Conservation (phyloP, 2,113 vertebrate genomes). For the Bubalus kerabau region DNA sequence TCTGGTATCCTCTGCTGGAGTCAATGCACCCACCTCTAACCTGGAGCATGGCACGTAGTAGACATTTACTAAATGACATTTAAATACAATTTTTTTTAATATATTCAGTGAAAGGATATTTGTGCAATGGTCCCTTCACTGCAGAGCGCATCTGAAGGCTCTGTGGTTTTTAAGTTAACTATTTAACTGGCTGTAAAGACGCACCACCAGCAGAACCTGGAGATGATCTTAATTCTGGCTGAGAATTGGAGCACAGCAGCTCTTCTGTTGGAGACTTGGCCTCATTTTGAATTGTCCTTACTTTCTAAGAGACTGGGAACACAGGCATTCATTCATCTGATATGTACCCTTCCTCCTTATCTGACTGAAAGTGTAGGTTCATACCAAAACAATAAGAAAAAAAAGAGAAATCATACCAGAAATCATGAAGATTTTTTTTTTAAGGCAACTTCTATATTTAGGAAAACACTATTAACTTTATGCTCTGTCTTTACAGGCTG, state of each 20-base stretch:
- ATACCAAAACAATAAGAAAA: not conserved
- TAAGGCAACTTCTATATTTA: accelerated
- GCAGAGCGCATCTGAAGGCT: not conserved
- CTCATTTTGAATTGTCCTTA: not conserved
- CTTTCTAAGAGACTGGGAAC: not conserved
- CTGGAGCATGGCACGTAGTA: accelerated
- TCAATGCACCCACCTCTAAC: not conserved
- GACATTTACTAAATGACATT: not conserved
- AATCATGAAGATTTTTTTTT: not conserved
- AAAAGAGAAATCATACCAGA: not conserved
- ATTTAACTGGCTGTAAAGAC: not conserved
- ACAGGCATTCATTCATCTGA: not conserved
- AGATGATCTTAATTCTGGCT: accelerated
- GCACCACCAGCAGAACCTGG: not conserved
- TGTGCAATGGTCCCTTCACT: not conserved
- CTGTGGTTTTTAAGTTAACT: not conserved
- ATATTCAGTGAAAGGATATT: not conserved
- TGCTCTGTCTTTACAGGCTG: slow-evolving; percentile 82
- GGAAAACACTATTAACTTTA: accelerated
- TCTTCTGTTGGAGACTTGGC: not conserved
- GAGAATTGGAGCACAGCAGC: accelerated
- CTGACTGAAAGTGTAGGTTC: not conserved
- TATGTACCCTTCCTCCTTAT: not conserved
- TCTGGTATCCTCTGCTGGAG: not conserved
- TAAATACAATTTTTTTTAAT: not conserved